Evolutionary conservation across 2,113 vertebrate genomes (phyloP).

Genomic region (Xiphorhynchus elegans): DNA sequence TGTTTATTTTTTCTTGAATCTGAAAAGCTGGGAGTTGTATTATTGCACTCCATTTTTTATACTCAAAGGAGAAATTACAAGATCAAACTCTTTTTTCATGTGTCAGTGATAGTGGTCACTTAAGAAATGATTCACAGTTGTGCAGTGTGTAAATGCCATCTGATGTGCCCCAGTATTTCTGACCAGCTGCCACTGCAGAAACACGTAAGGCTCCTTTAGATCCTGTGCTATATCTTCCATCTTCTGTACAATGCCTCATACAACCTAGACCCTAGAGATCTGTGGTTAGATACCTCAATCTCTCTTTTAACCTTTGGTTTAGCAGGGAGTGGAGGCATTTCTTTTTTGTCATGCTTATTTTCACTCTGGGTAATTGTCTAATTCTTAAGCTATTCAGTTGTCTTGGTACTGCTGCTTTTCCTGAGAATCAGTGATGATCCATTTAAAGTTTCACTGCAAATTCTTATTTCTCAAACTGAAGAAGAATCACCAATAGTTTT

Average conservation of each 20-base stretch:
- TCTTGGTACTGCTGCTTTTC: neutral
- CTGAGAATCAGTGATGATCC: neutral
- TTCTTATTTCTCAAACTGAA: neutral
- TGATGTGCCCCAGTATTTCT: neutral
- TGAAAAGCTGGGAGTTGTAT: neutral
- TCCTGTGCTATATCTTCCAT: neutral
- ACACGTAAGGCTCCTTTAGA: fast-evolving
- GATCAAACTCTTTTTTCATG: neutral
- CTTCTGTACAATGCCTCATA: neutral
- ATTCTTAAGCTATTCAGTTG: neutral
- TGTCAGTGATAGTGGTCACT: neutral
- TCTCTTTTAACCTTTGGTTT: neutral
- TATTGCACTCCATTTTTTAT: neutral
- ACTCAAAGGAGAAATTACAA: neutral
- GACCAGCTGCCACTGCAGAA: neutral
- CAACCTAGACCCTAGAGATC: neutral
- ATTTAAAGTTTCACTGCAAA: neutral
- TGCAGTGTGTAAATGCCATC: neutral
- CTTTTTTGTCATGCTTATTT: neutral
- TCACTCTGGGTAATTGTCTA: neutral
- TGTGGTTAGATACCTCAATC: neutral
- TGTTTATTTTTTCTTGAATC: neutral
- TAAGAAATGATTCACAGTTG: neutral
- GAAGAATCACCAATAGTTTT: neutral
- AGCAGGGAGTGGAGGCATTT: neutral